phyloP scores from a whole-genome alignment of 2,888 invertebrate species.

The Lycia hirtaria region DNA sequence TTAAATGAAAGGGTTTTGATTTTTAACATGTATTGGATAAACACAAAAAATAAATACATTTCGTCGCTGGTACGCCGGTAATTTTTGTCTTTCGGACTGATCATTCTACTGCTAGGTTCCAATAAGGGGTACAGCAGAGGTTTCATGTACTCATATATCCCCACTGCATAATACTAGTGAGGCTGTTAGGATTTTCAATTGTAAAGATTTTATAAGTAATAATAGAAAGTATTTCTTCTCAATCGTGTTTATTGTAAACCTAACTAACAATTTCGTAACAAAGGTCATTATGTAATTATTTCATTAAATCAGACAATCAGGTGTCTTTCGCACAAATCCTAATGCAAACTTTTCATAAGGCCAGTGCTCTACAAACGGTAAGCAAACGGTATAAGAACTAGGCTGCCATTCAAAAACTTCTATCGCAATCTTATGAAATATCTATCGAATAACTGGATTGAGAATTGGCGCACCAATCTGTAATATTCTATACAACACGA shows the following conservation, averaged over 20 bases:
- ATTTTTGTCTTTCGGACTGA: no score
- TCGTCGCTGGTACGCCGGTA: no score
- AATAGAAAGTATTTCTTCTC: no score
- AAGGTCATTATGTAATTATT: background rate
- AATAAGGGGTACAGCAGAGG: no score
- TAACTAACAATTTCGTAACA: background rate
- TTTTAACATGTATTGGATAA: no score
- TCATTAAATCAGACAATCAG: background rate
- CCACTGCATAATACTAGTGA: no score
- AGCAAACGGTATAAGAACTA: slow-evolving; percentile 62
- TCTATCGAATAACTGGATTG: slow-evolving; percentile 60
- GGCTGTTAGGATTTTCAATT: no score
- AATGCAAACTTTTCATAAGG: background rate
- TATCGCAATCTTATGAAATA: slow-evolving; percentile 74
- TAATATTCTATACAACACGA: slow-evolving; percentile 51
- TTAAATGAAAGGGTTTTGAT: slow-evolving; percentile 4
- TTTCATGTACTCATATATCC: no score
- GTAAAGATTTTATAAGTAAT: no score
- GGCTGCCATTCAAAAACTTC: slow-evolving; percentile 65
- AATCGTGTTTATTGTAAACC: no score
- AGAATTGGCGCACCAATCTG: slow-evolving; percentile 64
- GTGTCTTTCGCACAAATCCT: background rate
- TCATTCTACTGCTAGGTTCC: no score
- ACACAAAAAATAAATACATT: no score
- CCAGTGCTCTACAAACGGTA: slow-evolving; percentile 7